Base-by-base conservation (phyloP, 2,888 invertebrate genomes). In the Tetragonula carbonaria region DNA sequence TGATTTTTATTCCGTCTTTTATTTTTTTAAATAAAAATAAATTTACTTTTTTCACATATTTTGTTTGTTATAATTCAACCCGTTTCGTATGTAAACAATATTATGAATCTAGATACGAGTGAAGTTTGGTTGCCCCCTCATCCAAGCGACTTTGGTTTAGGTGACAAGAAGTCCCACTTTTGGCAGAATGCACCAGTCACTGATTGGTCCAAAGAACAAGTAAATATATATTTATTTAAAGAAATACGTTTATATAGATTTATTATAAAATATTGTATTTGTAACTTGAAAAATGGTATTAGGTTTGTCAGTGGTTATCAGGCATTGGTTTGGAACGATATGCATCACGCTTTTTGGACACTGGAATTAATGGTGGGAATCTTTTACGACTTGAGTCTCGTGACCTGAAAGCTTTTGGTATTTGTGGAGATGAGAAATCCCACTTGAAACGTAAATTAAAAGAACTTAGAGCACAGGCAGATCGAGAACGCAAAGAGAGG, bases 241-340 rank as follows among this genome's bases (percentile, higher is more conserved):
- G 4, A 18, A 33, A 55, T 18, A 45, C 66, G 50, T 33, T 28
- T 55, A 59, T 18, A 63, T 28, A 63, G 2, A 4, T 51, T 51
- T 53, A 63, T 53, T 21, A 18, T 0, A 11, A 59, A 23, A 59
- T 59, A 68, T 23, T 38, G 16, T 4, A 33, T 74, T n/a, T 57
- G 13, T 80, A 66, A 84, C 11, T 59, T 57, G 18, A n/a, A 67
- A 75, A 80, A 45, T 76, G 5, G 33, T 45, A 53, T 13, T 93
- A 98, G 97, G 98, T 99, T 75, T 98, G 98, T 95, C 98, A 98
- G 94, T 99, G 99, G 99, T 95, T 99, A 87, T 96, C 98, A 88
- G 97, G 95, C 8, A 93, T 96, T 78, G 96, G 98, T 62, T 95
- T 99, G 93, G 98, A 98, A 94, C 97, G 98, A 80, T 97, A 98